Conservation (phyloP, 2,113 vertebrate species). For the Galeopterus variegatus region DNA sequence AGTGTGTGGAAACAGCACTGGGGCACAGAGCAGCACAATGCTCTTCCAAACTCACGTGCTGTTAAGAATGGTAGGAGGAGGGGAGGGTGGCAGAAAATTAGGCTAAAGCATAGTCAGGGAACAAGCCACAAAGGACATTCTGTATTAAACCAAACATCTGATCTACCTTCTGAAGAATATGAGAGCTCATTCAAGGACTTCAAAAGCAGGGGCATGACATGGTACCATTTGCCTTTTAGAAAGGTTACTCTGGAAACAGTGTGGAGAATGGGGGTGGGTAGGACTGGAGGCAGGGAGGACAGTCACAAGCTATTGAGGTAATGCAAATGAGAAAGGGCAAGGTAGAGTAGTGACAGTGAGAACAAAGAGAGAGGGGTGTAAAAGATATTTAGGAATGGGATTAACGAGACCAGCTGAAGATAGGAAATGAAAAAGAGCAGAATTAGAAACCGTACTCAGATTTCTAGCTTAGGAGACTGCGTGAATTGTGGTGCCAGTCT, state of each 20-base stretch:
- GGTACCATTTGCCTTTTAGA: background rate
- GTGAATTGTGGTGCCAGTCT: background rate
- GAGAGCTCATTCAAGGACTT: background rate
- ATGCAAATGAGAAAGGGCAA: background rate
- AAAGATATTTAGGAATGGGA: background rate
- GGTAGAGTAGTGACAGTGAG: background rate
- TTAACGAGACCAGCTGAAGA: background rate
- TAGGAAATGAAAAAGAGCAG: background rate
- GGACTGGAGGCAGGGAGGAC: background rate
- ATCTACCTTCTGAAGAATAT: background rate
- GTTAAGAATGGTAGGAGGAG: background rate
- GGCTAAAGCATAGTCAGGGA: background rate
- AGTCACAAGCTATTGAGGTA: background rate
- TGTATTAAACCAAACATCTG: background rate
- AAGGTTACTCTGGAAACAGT: background rate
- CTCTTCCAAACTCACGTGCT: background rate
- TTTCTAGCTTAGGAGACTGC: background rate
- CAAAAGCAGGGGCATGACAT: background rate
- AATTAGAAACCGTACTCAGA: background rate
- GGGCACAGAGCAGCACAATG: too few relatives aligned
- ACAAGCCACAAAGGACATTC: background rate
- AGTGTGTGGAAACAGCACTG: background rate
- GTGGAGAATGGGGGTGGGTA: background rate
- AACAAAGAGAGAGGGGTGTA: background rate
- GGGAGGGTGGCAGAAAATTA: background rate